These are phyloP conservation scores for Drosophila algonquin DNA, from an alignment of 2,888 invertebrate genomes.

Conservation along the genomic window DNA sequence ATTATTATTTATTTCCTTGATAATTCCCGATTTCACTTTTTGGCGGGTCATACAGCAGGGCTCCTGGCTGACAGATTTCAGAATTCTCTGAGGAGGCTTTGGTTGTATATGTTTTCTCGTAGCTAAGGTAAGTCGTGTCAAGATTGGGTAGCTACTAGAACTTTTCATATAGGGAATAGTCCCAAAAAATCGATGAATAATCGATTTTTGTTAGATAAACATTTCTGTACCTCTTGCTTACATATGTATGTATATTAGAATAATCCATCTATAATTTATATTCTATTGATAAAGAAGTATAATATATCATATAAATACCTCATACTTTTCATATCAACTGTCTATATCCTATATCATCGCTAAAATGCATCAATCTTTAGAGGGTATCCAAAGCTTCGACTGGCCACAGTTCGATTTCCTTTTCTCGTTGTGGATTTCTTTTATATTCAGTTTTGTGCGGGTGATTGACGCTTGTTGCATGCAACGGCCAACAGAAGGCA, in stretches of 20 bases:
- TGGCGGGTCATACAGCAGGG: not conserved
- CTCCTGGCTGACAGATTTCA: not conserved
- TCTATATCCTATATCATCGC: too few relatives aligned
- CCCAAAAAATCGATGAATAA: not conserved
- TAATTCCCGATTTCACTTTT: not conserved
- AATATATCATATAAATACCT: not conserved
- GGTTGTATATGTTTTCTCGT: too few relatives aligned
- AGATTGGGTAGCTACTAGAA: not conserved
- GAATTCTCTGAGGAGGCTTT: not conserved
- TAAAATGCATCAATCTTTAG: not conserved
- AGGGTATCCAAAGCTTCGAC: not conserved
- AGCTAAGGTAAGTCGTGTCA: not conserved
- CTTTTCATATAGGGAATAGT: not conserved
- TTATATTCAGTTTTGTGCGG: conserved; percentile 68
- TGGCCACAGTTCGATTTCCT: not conserved
- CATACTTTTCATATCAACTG: not conserved
- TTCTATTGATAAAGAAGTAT: not conserved
- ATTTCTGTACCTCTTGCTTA: not conserved
- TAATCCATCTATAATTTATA: not conserved
- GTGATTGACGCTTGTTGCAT: conserved; percentile 80
- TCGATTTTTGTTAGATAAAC: not conserved
- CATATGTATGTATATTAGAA: too few relatives aligned
- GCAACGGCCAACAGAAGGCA: conserved; percentile 70
- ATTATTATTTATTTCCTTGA: not conserved
- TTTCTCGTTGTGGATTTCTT: conserved; percentile 36